These are phyloP conservation scores for Gopherus evgoodei DNA, from an alignment of 2,113 vertebrate genomes.

Conservation along the genomic window DNA sequence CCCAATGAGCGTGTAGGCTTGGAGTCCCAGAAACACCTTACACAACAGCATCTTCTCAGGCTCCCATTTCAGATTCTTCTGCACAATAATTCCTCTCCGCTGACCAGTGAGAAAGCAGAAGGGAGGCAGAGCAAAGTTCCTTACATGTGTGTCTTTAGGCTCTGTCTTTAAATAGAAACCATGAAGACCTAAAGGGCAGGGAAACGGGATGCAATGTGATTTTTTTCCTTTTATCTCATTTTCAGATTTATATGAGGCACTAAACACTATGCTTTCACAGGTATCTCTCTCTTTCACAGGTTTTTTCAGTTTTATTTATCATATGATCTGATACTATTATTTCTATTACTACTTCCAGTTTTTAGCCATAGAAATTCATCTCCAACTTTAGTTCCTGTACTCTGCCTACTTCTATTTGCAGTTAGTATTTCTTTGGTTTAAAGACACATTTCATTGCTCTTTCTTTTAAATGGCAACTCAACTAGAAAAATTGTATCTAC, in stretches of 20 bases:
- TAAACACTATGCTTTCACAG: neutral
- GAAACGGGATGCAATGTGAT: too few species aligned
- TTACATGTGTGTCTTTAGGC: neutral
- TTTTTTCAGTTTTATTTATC: neutral
- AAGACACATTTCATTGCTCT: neutral
- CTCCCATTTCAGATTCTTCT: neutral
- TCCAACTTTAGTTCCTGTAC: neutral
- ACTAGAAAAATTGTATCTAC: neutral
- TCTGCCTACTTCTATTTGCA: neutral
- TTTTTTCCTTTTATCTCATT: too few species aligned
- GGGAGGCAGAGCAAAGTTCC: neutral
- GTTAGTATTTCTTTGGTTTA: neutral
- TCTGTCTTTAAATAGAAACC: neutral
- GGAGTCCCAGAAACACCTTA: neutral
- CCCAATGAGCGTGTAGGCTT: neutral
- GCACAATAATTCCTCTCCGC: neutral
- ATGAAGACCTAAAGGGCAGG: neutral
- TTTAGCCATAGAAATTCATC: neutral
- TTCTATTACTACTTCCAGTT: neutral
- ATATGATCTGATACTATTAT: neutral
- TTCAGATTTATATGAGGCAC: neutral
- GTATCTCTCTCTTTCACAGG: neutral
- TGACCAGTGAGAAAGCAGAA: neutral
- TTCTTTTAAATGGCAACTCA: neutral
- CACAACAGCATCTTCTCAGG: neutral